Conservation (phyloP, 2,797 vertebrate species). For the Dendrocincla fuliginosa region DNA sequence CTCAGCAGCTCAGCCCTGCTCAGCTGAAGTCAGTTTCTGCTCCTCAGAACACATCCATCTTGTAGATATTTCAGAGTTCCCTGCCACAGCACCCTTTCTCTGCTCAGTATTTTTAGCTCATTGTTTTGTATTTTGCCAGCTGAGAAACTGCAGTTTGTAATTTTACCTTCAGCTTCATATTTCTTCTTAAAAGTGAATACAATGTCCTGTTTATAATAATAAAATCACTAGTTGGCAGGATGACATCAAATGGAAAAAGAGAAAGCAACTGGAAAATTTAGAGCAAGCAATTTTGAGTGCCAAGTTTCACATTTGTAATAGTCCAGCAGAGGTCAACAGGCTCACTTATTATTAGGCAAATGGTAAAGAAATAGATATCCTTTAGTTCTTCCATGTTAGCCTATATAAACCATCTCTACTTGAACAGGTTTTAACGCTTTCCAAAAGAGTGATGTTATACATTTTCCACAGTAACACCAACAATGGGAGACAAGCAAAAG, state of each 20-base stretch:
- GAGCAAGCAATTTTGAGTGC: constrained; percentile 82
- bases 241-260: constrained; percentile 78
- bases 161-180: constrained; percentile 82
- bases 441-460: constrained; percentile 61
- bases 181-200: constrained; percentile 85
- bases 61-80: constrained; percentile 64
- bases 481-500: constrained; percentile 68
- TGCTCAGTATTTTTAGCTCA: constrained; percentile 81
- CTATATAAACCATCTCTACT: constrained; percentile 59
- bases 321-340: constrained; percentile 78
- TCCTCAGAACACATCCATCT: constrained; percentile 49
- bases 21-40: constrained; percentile 41
- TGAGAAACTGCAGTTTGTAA: constrained; percentile 79
- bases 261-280: constrained; percentile 82
- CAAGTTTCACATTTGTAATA: constrained; percentile 82
- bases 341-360: constrained; percentile 73
- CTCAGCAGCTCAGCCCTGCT: not conserved
- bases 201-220: constrained; percentile 86
- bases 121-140: constrained; percentile 84
- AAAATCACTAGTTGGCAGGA: constrained; percentile 83
- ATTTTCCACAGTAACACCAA: constrained; percentile 63
- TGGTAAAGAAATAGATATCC: constrained; percentile 73
- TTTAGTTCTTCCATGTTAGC: constrained; percentile 60
- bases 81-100: constrained; percentile 71
- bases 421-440: constrained; percentile 37